A percentile compares a stretch with the other conserved stretches of the same genome.
These are phyloP conservation scores for Metaphire vulgaris DNA, from an alignment of 1,140 invertebrate species.

Conservation along the genomic window DNA sequence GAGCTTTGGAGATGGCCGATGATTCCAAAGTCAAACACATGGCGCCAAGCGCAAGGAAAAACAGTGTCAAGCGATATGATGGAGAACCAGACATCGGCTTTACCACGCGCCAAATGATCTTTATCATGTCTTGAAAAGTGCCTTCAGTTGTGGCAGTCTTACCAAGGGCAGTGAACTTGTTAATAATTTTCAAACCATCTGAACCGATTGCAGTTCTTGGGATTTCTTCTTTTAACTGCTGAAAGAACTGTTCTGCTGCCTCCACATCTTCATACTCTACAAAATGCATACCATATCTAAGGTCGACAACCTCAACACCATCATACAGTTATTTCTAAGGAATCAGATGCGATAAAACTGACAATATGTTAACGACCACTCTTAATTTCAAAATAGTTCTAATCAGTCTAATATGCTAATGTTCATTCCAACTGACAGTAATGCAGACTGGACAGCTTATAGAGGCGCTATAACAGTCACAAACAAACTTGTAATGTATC, in stretches of 20 bases:
- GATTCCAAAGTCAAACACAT: background rate
- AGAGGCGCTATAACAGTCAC: background rate
- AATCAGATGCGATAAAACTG: background rate
- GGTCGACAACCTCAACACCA: background rate
- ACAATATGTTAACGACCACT: background rate
- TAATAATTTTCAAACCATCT: constrained; percentile 16
- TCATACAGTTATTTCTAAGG: background rate
- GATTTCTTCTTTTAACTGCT: background rate
- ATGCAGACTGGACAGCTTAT: too few species aligned
- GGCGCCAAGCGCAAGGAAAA: constrained; percentile 4
- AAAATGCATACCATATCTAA: background rate
- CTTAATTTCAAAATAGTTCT: background rate
- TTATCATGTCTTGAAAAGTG: constrained; percentile 27
- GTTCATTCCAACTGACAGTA: background rate
- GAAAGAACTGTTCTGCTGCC: background rate
- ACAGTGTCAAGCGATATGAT: constrained; percentile 3
- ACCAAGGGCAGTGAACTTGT: constrained; percentile 15
- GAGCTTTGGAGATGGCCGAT: background rate
- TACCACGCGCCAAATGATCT: constrained; percentile 24
- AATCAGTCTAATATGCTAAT: background rate
- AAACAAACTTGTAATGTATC: background rate
- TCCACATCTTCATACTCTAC: constrained; percentile 7
- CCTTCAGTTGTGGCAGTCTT: constrained; percentile 20
- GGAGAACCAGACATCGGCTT: constrained; percentile 10
- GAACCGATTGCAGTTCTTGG: background rate